phyloP scores from a whole-genome alignment of 2,113 vertebrate species.

The Pituophis catenifer region DNA sequence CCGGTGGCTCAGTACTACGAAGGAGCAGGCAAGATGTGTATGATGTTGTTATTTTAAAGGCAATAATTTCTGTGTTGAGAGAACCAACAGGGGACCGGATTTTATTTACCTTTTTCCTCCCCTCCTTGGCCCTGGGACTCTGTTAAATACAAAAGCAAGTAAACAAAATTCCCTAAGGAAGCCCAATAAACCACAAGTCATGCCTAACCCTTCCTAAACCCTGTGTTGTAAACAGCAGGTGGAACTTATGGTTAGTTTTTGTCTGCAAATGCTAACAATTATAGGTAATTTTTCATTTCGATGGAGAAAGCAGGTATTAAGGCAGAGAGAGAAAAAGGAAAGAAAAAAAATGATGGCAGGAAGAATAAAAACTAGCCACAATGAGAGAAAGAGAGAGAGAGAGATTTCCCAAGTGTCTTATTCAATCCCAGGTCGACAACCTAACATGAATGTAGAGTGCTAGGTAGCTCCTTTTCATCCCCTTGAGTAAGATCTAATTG shows the following conservation, averaged over 20 bases:
- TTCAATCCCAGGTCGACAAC: slow-evolving; percentile 78
- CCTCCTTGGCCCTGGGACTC: slow-evolving; percentile 49
- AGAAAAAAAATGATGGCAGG: slow-evolving; percentile 43
- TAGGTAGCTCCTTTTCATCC: slow-evolving; percentile 74
- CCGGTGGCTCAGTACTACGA: slow-evolving; percentile 8
- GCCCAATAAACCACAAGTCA: slow-evolving; percentile 63
- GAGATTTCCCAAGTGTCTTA: slow-evolving; percentile 74
- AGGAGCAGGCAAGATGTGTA: not conserved
- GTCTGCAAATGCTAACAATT: slow-evolving; percentile 80
- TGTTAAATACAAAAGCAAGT: slow-evolving; percentile 68
- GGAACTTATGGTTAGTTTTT: slow-evolving; percentile 73
- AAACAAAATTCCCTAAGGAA: slow-evolving; percentile 70
- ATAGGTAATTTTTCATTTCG: slow-evolving; percentile 78
- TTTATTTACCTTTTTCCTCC: slow-evolving; percentile 45
- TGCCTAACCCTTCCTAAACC: slow-evolving; percentile 28
- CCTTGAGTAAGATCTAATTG: slow-evolving; percentile 87
- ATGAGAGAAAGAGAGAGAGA: not conserved
- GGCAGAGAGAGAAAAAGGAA: slow-evolving; percentile 18
- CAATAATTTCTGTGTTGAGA: slow-evolving; percentile 39
- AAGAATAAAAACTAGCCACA: slow-evolving; percentile 55
- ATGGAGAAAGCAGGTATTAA: slow-evolving; percentile 69
- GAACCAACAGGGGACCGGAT: slow-evolving; percentile 22
- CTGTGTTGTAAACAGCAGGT: slow-evolving; percentile 75
- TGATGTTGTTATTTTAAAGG: slow-evolving; percentile 35
- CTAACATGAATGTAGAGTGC: slow-evolving; percentile 68